Conservation (phyloP, 2,113 vertebrate species). For the Lates calcarifer region DNA sequence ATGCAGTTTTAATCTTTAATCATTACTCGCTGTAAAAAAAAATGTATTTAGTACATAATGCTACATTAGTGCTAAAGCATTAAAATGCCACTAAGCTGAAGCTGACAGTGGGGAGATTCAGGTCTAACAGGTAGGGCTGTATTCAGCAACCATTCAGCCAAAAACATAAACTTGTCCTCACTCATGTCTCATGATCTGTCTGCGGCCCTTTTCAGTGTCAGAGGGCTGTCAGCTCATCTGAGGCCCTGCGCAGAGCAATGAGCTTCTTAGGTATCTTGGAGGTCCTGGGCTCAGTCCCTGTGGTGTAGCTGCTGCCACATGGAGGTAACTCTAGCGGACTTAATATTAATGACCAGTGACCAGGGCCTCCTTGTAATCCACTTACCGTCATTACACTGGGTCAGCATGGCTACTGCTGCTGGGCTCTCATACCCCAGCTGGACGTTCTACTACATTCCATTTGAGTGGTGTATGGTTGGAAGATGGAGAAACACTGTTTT, state of each 20-base stretch:
- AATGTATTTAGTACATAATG: neutral
- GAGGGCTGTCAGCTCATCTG: conserved; percentile 27
- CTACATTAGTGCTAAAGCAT: neutral
- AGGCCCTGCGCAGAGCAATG: conserved; percentile 16
- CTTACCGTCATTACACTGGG: conserved; percentile 73
- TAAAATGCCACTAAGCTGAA: neutral
- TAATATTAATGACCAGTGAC: conserved; percentile 71
- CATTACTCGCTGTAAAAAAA: neutral
- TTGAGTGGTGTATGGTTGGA: conserved; percentile 53
- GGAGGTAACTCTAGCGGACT: conserved; percentile 67
- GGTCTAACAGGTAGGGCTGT: neutral
- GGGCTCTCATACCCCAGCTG: conserved; percentile 65
- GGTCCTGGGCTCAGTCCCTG: conserved; percentile 53
- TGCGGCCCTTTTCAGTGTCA: neutral
- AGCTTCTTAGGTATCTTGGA: conserved; percentile 52
- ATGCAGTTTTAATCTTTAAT: neutral
- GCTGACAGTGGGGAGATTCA: neutral
- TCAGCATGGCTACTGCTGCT: conserved; percentile 69
- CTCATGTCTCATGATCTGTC: neutral
- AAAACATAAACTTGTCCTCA: neutral
- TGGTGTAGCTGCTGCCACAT: conserved; percentile 60
- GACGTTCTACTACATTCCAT: conserved; percentile 62
- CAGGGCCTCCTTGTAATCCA: conserved; percentile 76
- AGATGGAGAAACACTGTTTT: conserved; percentile 63
- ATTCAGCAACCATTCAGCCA: neutral